Conservation (phyloP, 2,797 vertebrate genomes). For the Muscicapa striata region DNA sequence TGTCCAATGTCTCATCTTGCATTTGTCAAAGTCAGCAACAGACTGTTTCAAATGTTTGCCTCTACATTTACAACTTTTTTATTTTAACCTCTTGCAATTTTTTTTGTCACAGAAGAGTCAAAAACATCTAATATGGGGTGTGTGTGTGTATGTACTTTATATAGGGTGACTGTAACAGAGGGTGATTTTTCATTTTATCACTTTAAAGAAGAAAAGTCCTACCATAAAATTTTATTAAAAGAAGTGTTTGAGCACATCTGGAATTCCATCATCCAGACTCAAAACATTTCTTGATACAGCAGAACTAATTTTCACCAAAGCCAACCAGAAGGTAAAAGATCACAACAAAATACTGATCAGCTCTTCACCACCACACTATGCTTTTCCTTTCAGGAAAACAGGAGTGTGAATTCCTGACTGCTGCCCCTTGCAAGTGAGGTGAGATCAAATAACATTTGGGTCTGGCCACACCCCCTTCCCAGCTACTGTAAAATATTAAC, state of each 20-base stretch:
- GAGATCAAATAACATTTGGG: fast-evolving
- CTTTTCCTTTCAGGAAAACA: background rate
- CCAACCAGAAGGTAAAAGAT: background rate
- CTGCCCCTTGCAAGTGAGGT: background rate
- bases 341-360: background rate
- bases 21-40: background rate
- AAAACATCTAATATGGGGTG: background rate
- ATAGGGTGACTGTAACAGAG: background rate
- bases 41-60: background rate
- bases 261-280: background rate
- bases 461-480: background rate
- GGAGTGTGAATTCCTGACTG: background rate
- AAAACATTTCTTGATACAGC: background rate
- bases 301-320: background rate
- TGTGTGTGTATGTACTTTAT: background rate
- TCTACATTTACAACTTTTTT: background rate
- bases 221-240: background rate
- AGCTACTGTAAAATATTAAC: background rate
- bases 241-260: background rate
- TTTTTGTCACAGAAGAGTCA: background rate
- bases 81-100: background rate
- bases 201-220: background rate
- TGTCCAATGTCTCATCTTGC: background rate
- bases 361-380: background rate
- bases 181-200: background rate